Percentiles rank a stretch among this genome's conserved stretches.
These are phyloP conservation scores for Linepithema humile DNA, from an alignment of 1,140 invertebrate species.

Conservation along the genomic window DNA sequence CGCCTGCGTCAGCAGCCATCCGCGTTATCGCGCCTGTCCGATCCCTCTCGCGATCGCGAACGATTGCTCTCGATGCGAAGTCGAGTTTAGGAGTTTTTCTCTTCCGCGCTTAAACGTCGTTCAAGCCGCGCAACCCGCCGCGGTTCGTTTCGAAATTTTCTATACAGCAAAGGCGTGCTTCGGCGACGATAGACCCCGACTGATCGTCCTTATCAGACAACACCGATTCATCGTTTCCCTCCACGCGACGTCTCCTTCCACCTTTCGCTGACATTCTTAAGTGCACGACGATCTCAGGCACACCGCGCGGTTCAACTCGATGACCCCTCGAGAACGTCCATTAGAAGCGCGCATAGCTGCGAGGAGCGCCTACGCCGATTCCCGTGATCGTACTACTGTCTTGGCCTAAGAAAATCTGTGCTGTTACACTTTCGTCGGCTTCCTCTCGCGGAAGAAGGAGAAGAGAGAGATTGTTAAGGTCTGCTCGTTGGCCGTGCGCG, in stretches of 20 bases:
- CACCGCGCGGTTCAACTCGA: conserved; percentile 14
- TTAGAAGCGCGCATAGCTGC: conserved; percentile 21
- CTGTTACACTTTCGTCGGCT: conserved; percentile 68
- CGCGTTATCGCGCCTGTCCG: background rate
- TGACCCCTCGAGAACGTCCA: conserved; percentile 9
- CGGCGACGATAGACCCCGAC: background rate
- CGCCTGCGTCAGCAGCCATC: background rate
- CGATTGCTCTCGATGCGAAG: background rate
- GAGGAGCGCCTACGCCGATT: background rate
- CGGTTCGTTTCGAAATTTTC: conserved; percentile 8
- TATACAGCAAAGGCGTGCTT: background rate
- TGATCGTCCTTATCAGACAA: conserved; percentile 36
- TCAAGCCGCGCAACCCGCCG: background rate
- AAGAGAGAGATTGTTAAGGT: background rate
- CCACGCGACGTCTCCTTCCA: conserved; percentile 24
- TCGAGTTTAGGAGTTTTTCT: background rate
- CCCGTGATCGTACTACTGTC: background rate
- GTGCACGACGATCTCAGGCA: background rate
- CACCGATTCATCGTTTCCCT: conserved; percentile 17
- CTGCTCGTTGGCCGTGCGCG: background rate
- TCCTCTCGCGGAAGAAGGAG: conserved; percentile 15
- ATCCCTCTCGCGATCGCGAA: background rate
- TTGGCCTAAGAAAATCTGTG: conserved; percentile 41
- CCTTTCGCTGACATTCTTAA: conserved; percentile 6
- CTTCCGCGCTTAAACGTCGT: background rate